Percentiles rank a stretch among this genome's conserved stretches.
Evolutionary conservation across 2,888 invertebrate genomes (phyloP).

Genomic region (Himalopsyche kuldschensis): DNA sequence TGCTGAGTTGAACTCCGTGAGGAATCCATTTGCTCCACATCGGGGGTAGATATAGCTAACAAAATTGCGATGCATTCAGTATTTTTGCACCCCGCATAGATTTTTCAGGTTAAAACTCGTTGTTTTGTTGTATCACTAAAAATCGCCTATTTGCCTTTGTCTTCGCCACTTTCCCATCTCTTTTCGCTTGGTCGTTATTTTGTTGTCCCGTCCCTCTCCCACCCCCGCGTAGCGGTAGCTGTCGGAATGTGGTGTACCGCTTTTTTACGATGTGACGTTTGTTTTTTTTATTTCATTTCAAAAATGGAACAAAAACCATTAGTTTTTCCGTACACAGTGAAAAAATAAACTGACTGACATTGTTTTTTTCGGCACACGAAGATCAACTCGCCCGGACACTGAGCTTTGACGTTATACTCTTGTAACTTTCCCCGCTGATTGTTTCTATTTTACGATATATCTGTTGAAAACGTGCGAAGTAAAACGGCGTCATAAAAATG

Average conservation of each 20-base stretch:
- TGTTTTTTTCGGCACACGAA: neutral
- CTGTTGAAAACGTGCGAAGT: neutral
- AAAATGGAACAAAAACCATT: neutral
- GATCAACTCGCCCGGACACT: neutral
- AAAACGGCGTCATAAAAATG: neutral
- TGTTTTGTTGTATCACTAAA: neutral
- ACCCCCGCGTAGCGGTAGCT: neutral
- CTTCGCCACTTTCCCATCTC: neutral
- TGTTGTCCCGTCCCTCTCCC: neutral
- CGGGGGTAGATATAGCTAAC: too few relatives aligned
- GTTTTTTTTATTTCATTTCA: neutral
- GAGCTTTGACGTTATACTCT: neutral
- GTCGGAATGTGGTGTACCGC: neutral
- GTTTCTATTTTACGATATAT: neutral
- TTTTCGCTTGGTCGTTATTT: neutral
- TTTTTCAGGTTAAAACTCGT: neutral
- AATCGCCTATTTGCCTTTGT: conserved; percentile 1
- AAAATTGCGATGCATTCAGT: too few relatives aligned
- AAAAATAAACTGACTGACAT: neutral
- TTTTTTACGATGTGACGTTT: conserved; percentile 1
- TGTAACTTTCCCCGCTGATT: neutral
- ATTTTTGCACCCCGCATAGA: too few relatives aligned
- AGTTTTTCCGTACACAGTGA: neutral
- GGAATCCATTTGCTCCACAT: too few relatives aligned
- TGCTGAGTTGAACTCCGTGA: too few relatives aligned